Evolutionary conservation across 1,140 invertebrate genomes (phyloP).

Genomic region (Melitaea cinxia): DNA sequence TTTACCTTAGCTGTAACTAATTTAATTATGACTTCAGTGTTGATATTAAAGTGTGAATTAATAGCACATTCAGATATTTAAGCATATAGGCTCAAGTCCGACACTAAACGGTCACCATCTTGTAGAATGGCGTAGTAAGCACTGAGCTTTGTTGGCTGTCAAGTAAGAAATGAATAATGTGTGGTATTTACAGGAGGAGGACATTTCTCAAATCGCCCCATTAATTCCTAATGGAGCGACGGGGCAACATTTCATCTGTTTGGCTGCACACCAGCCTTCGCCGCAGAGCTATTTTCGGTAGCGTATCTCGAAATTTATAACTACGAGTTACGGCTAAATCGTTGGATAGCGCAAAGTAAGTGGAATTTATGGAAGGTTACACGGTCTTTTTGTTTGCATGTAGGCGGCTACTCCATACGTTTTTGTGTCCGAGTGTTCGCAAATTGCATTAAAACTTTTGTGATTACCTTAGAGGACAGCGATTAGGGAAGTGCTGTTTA

Average conservation of each 20-base stretch:
- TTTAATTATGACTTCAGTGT: too few species aligned
- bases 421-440: conserved; percentile 35
- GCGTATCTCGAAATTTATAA: conserved; percentile 74
- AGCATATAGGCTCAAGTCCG: conserved; percentile 15
- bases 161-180: conserved; percentile 63
- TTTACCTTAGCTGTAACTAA: too few species aligned
- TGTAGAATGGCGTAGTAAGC: conserved; percentile 20
- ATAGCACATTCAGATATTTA: neutral
- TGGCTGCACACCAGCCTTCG: conserved; percentile 71
- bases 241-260: conserved; percentile 75
- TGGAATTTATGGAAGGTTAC: conserved; percentile 63
- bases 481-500: neutral
- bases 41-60: neutral
- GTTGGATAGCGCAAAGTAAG: conserved; percentile 68
- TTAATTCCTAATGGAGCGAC: conserved; percentile 77
- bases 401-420: conserved; percentile 24
- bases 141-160: conserved; percentile 48
- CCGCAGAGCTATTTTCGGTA: conserved; percentile 74
- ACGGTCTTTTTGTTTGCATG: conserved; percentile 58
- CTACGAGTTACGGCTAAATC: conserved; percentile 74
- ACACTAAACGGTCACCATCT: conserved; percentile 22
- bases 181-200: conserved; percentile 72
- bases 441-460: conserved; percentile 39
- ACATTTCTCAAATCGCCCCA: conserved; percentile 76
- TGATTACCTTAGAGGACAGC: neutral